These are phyloP conservation scores for Phenganax stokvisi DNA, from an alignment of 92 coral and sea anemone species.

Conservation along the genomic window DNA sequence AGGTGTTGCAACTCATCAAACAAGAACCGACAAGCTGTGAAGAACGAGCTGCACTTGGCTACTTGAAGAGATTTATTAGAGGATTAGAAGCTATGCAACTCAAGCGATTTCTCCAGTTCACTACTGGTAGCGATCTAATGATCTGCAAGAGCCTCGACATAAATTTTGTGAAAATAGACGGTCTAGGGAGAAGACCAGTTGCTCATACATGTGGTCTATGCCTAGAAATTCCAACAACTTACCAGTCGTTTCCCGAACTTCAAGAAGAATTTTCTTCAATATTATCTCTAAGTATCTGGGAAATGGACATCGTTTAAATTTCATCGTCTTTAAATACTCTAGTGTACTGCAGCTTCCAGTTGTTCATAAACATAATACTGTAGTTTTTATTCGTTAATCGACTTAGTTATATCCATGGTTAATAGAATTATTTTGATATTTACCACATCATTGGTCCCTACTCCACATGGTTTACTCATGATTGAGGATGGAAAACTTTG, in stretches of 20 bases:
- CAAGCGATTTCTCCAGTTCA: conserved; percentile 4
- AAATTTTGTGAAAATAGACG: conserved; percentile 3
- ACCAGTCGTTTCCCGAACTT: conserved; percentile 29
- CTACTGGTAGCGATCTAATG: conserved; percentile 32
- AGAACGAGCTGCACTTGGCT: conserved; percentile 10
- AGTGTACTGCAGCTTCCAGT: background rate
- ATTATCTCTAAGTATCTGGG: conserved; percentile 1
- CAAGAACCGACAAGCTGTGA: background rate
- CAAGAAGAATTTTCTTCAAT: conserved; percentile 27
- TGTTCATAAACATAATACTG: too few species aligned
- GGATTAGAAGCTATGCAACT: conserved; percentile 24
- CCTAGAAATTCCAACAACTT: conserved; percentile 21
- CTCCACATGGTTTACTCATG: too few species aligned
- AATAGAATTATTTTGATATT: too few species aligned
- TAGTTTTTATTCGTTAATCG: too few species aligned
- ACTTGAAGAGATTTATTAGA: conserved; percentile 27
- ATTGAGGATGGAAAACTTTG: too few species aligned
- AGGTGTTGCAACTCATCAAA: background rate
- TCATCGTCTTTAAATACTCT: background rate
- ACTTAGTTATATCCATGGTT: too few species aligned
- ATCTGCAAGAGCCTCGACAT: conserved; percentile 9
- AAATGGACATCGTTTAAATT: conserved; percentile 18
- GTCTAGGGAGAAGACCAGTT: conserved; percentile 31
- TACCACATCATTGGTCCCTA: too few species aligned
- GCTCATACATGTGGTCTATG: conserved; percentile 30